A percentile compares a stretch with the other conserved stretches of the same genome.
These are phyloP conservation scores for Bugula neritina DNA, from an alignment of 2,888 invertebrate species.

Conservation along the genomic window DNA sequence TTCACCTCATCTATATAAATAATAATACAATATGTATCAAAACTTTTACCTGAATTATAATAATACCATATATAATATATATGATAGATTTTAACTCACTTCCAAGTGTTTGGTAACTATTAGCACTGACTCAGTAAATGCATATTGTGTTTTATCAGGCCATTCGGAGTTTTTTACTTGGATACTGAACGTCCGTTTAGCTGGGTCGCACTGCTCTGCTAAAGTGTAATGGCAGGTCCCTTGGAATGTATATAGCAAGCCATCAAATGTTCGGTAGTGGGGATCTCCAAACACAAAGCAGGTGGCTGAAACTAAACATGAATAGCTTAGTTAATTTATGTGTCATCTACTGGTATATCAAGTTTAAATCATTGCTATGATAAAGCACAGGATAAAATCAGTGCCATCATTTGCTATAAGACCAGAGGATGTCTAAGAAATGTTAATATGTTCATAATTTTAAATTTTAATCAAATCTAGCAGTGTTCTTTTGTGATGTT, in stretches of 20 bases:
- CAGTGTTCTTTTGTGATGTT: no score
- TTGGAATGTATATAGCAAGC: conserved; percentile 79
- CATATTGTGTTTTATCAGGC: conserved; percentile 21
- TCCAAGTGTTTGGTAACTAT: conserved; percentile 3
- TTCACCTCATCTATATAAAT: no score
- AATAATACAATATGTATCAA: no score
- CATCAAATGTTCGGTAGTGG: conserved; percentile 90
- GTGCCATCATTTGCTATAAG: no score
- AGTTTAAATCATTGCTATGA: no score
- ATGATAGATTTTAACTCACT: conserved; percentile 4
- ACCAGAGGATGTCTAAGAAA: no score
- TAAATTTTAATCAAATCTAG: no score
- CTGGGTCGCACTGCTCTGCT: conserved; percentile 68
- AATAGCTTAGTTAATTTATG: conserved; percentile 29
- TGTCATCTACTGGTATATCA: no score
- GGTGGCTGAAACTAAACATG: conserved; percentile 67
- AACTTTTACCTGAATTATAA: no score
- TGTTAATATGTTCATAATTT: no score
- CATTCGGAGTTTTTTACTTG: conserved; percentile 57
- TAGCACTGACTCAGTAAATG: conserved; percentile 1
- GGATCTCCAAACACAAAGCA: conserved; percentile 93
- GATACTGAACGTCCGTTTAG: conserved; percentile 76
- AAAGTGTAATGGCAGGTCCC: conserved; percentile 80
- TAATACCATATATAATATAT: no score
- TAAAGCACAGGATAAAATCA: no score